Percentiles rank a stretch among this genome's conserved stretches.
Evolutionary conservation across 2,113 vertebrate genomes (phyloP).

Genomic region (Oncorhynchus clarkii): DNA sequence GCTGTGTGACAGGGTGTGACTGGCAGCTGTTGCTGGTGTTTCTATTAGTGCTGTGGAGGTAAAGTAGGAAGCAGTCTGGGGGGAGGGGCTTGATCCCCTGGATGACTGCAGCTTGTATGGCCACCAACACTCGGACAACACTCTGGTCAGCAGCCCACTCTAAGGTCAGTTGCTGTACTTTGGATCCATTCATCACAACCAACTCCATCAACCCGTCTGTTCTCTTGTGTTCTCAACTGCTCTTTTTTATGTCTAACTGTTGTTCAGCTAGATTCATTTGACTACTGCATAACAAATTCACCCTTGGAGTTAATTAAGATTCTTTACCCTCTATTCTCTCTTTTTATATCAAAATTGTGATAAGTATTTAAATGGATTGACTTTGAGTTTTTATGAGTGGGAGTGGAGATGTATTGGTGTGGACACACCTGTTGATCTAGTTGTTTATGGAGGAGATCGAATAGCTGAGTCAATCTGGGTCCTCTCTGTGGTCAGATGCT

Average conservation of each 20-base stretch:
- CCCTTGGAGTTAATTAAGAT: no score
- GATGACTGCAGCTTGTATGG: conserved; percentile 63
- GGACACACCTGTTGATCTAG: neutral
- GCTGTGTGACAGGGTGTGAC: conserved; percentile 55
- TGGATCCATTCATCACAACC: conserved; percentile 9
- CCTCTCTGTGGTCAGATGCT: neutral
- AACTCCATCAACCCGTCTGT: no score
- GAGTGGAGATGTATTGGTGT: neutral
- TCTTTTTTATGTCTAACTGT: neutral
- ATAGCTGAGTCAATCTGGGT: neutral
- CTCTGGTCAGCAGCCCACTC: conserved; percentile 43
- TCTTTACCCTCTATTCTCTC: neutral
- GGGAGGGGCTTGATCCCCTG: conserved; percentile 45
- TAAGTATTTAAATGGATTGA: neutral
- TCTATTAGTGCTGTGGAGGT: conserved; percentile 15
- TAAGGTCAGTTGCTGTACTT: conserved; percentile 62
- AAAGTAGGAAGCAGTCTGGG: conserved; percentile 34
- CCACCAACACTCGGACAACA: conserved; percentile 41
- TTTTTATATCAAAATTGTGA: neutral
- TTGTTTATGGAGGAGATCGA: neutral
- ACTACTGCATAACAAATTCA: no score
- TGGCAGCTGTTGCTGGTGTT: conserved; percentile 43
- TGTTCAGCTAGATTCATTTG: no score
- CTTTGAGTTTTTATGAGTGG: neutral
- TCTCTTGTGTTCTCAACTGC: neutral